Evolutionary conservation across 2,888 invertebrate species (phyloP), one percentile per base, ranked within the genome.

Genomic region (Melanargia galathea): DNA sequence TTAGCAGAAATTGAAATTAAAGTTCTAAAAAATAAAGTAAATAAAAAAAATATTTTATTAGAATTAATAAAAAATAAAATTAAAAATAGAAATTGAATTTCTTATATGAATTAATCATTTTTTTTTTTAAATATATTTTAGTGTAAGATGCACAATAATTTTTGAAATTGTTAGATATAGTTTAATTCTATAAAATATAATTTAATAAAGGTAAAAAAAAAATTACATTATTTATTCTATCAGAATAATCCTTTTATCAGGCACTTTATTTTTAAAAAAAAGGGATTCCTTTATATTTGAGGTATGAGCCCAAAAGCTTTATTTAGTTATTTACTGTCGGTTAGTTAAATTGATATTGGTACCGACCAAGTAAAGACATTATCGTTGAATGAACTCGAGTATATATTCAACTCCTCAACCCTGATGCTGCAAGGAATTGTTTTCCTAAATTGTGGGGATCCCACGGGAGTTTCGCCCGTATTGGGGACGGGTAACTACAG

Each of bases 151-250:
- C 93, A 93, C 90, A 84, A 84, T 88, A 92, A 81, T 87, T 93
- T 93, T 93, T 93, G 92, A 93, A 90, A 81, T 80, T 93, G 90
- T 87, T 76, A 83, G 92, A 69, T 91, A 88, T 92, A 92, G 92
- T 92, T 93, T 92, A 81, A 93, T 90, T 93, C 92, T 92, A 88
- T 90, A 92, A 92, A 87, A 89, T 92, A 80, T 93, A 93, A n/a
- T n/a, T n/a, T n/a, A n/a, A 93, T 93, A 92, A 93, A 93, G 93
- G 82, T 85, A 86, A 72, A 70, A n/a, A n/a, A n/a, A n/a, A 65
- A 60, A 60, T 64, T 85, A 84, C 83, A 77, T 86, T 68, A 82
- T 85, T 85, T 87, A 86, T 79, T 58, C 87, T 86, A 86, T 87
- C 87, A 87, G 84, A 86, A 84, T 87, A 87, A 84, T 76, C 86